Conservation (phyloP, 2,797 vertebrate genomes). For the Lacerta agilis region DNA sequence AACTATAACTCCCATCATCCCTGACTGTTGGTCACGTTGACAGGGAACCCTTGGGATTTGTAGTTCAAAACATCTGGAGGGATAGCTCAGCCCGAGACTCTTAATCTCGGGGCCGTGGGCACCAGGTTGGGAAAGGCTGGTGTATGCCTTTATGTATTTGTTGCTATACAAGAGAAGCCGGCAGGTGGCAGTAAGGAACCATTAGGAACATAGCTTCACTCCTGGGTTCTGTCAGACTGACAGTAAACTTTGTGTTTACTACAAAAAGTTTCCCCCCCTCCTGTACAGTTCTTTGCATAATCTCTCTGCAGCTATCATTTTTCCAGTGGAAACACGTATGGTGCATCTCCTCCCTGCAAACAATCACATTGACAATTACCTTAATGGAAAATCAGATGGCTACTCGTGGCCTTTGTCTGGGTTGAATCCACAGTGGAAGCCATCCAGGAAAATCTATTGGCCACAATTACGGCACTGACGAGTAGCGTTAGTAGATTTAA, state of each 20-base stretch:
- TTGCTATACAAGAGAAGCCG: background rate
- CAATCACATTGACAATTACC: conserved; percentile 65
- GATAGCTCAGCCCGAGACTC: too few species aligned
- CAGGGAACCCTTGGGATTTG: too few species aligned
- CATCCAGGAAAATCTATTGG: conserved; percentile 75
- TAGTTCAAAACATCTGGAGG: too few species aligned
- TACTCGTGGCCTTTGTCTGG: conserved; percentile 69
- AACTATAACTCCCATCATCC: too few species aligned
- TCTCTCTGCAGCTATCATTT: conserved; percentile 41
- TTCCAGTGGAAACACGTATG: conserved; percentile 67
- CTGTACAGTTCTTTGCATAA: conserved; percentile 38
- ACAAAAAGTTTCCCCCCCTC: background rate
- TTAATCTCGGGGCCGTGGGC: too few species aligned
- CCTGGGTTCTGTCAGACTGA: conserved; percentile 38
- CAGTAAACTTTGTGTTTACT: conserved; percentile 32
- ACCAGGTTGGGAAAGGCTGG: too few species aligned
- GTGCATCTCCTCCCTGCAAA: conserved; percentile 59
- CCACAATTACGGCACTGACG: conserved; percentile 49
- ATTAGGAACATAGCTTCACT: background rate
- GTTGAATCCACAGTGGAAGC: conserved; percentile 70
- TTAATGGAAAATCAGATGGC: conserved; percentile 71
- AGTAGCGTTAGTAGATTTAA: conserved; percentile 73
- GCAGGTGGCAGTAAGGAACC: conserved; percentile 29
- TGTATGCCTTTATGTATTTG: background rate
- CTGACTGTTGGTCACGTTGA: too few species aligned